Base-by-base conservation (phyloP, 2,888 invertebrate species). In the Mythimna pallens region DNA sequence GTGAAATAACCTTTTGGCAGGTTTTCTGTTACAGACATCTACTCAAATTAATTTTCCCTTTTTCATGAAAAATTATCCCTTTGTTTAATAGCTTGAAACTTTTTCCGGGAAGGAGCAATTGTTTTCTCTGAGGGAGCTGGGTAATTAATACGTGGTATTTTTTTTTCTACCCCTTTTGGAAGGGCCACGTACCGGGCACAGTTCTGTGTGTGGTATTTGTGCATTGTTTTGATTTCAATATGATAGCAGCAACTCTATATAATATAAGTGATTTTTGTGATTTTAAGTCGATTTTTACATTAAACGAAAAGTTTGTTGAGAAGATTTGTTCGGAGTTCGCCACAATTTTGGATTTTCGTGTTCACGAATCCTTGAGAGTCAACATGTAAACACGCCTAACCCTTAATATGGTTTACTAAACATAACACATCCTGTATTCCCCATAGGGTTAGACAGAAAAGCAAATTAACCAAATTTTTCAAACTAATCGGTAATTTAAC, bases 91-190 rank as follows among this genome's bases (percentile, higher is more conserved):
- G 34, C 57, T 52, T 30, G 14, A 54, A 78, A 70, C 70, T 78
- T 81, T 77, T 72, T n/a, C 6, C n/a, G 50, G 17, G 17, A 14
- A 3, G 12, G 20, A 55, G 22, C n/a, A 47, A 57, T 54, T 76
- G 61, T 61, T 68, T 76, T 68, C 10, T 61, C n/a, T 52, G 61
- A 50, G 22, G 54, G 30, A 43, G 54, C 58, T 40, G 47, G 54
- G 47, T 77, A 68, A 77, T 84, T 80, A 70, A 67, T 68, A 72
- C 43, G 58, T 58, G 20, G 55, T 7, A 25, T 65, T 43, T 17
- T 47, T 73, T 80, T 74, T 59, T 0, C 17, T 54, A 54, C 17
- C n/a, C 47, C 9, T 55, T 55, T 55, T 36, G 50, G 22, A 12
- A 20, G n/a, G 8, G 22, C 2, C 8, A 50, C 70, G 36, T 40